These are phyloP conservation scores for Smutsia temminckii DNA, from an alignment of 2,797 vertebrate species.

Conservation along the genomic window DNA sequence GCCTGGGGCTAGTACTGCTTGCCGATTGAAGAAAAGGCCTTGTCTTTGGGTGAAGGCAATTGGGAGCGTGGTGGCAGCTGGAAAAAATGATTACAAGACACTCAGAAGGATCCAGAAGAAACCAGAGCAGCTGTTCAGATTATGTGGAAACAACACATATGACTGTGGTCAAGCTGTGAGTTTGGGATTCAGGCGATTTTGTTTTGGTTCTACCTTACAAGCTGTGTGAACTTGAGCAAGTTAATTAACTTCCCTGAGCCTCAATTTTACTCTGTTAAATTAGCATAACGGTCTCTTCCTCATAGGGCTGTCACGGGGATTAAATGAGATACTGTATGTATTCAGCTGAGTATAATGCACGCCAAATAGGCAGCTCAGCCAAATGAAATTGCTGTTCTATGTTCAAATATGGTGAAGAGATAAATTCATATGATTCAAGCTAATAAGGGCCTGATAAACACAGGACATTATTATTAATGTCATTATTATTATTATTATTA, in stretches of 20 bases:
- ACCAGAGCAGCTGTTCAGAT: not conserved
- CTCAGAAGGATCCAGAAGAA: not conserved
- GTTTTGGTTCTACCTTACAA: conserved; percentile 15
- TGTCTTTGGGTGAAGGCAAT: not conserved
- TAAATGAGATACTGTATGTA: not conserved
- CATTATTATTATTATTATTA: not conserved
- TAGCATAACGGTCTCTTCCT: not conserved
- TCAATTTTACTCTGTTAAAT: not conserved
- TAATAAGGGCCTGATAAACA: not conserved
- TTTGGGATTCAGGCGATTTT: not conserved
- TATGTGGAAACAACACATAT: too few relatives aligned
- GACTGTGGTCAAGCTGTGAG: not conserved
- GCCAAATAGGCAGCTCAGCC: not conserved
- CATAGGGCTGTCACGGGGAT: not conserved
- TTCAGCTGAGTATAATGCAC: not conserved
- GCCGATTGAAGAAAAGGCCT: not conserved
- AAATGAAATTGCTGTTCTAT: not conserved
- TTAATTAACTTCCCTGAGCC: not conserved
- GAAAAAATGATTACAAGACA: not conserved
- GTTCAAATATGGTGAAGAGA: not conserved
- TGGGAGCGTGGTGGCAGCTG: not conserved
- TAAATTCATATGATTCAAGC: not conserved
- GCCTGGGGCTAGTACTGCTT: not conserved
- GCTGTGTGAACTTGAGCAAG: not conserved
- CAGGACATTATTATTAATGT: not conserved